Base-by-base conservation (phyloP, 1,140 invertebrate species). In the Aphaenogaster ashmeadi region DNA sequence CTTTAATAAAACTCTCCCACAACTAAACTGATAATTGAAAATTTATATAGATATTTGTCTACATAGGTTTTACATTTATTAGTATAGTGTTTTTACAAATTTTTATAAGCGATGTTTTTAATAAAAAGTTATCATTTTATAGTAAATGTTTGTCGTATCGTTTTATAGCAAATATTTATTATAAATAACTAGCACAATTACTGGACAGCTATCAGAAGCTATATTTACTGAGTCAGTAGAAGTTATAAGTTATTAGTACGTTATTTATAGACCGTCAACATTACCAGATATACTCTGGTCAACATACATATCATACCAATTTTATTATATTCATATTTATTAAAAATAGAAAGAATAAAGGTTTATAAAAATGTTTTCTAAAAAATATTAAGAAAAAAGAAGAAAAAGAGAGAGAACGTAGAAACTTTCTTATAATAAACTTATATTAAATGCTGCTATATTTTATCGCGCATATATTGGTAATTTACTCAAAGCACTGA, bases 11-110 rank as follows among this genome's bases (percentile, higher is more conserved):
- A 33, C 11, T 41, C 15, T 62, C 9, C 1, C n/a, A 58, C 5
- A 15, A 60, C n/a, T 27, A 11, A 15, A 77, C 41, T 62, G 2
- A n/a, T 78, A 44, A 18, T 77, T 60, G 56, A 58, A 78, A 33
- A 64, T 44, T 64, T 8, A 64, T 79, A 38, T 38, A 80, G 44
- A 77, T 11, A 41, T 50, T 67, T 66, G 8, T 66, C 15, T 62
- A 44, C 21, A 4, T 54, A 11, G 3, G 3, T 2, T 67, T 52
- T 52, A 66, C 27, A 80, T 52, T 52, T 69, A 52, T 36, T 27
- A n/a, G 5, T 9, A 11, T 2, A 33, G 1, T n/a, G 7, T 11
- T 69, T 67, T 54, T 69, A 41, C 9, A 44, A 67, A 69, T 27
- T 75, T 54, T 38, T 67, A 33, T 21, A 60, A 8, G 15, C 18